Evolutionary conservation across 1,140 invertebrate species (phyloP), one percentile per base, ranked within the genome.

Genomic region (Ridgeia piscesae): DNA sequence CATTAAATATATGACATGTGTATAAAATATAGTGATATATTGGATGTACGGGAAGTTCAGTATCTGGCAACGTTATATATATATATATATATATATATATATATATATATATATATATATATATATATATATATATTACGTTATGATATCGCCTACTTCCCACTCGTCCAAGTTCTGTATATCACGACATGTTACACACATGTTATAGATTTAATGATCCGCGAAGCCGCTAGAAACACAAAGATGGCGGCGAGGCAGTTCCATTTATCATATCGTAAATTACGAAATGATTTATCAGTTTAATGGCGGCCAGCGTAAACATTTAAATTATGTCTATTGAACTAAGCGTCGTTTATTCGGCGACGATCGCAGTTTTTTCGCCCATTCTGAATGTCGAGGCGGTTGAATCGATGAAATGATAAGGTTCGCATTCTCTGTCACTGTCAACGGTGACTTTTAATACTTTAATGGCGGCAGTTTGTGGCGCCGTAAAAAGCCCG

Each of bases 291-390:
- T 77, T 77, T 77, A 77, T 77, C 58, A 77, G 58, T 77, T 77
- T 21, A 21, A 77, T 77, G 58, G 58, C 58, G 58, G 4, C 58
- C 58, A 77, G 11, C 17, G 58, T 77, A 77, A 77, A 77, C 58
- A 77, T 77, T 77, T 77, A 77, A 77, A 77, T 77, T 77, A 77
- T 77, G 58, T 77, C 58, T 77, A 77, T 77, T 77, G 58, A 77
- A 77, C 58, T 77, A 31, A 77, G 58, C 58, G 58, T 9, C 58
- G 58, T 77, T 77, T 77, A 77, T 77, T 77, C 27, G 58, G 58
- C 58, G 4, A 77, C 58, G 58, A 77, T 77, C 14, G 27, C 58
- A 31, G 6, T 77, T 77, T 77, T 77, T 77, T 77, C 2, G 58
- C 58, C 58, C 6, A 21, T 77, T 77, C 58, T 77, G 58, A 77